These are phyloP conservation scores for Characodon lateralis DNA, from an alignment of 2,797 vertebrate genomes.

Conservation along the genomic window DNA sequence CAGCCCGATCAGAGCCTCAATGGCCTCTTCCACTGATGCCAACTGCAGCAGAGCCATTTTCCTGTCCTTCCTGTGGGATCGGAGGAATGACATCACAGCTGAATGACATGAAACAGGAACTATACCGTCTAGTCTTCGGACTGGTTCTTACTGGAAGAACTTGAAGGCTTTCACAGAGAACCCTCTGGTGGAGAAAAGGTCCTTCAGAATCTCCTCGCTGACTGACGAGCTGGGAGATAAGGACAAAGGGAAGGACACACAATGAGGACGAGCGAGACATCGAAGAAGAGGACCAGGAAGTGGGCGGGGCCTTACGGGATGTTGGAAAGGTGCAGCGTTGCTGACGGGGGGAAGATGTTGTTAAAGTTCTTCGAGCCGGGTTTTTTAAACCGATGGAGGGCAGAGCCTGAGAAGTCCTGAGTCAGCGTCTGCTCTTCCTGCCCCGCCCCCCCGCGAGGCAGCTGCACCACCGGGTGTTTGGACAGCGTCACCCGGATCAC, in stretches of 20 bases:
- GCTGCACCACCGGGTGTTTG: slow-evolving; percentile 86
- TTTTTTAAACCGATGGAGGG: slow-evolving; percentile 92
- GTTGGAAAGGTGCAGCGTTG: slow-evolving; percentile 92
- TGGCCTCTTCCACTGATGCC: slow-evolving; percentile 90
- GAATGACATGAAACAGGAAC: background rate
- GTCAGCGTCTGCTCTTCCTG: slow-evolving; percentile 87
- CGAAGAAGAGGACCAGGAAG: background rate
- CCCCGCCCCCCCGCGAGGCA: slow-evolving; percentile 82
- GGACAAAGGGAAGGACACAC: background rate
- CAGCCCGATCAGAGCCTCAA: slow-evolving; percentile 89
- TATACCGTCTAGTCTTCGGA: background rate
- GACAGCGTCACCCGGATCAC: slow-evolving; percentile 86
- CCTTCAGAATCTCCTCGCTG: slow-evolving; percentile 86
- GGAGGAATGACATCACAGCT: slow-evolving; percentile 34
- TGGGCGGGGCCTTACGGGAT: slow-evolving; percentile 86
- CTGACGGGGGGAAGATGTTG: slow-evolving; percentile 91
- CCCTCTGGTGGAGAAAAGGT: slow-evolving; percentile 85
- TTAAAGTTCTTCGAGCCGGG: slow-evolving; percentile 90
- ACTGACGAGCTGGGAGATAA: slow-evolving; percentile 77
- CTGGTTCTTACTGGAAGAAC: slow-evolving; percentile 90
- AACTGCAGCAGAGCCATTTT: slow-evolving; percentile 93
- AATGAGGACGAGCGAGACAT: background rate
- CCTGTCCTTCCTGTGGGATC: slow-evolving; percentile 83
- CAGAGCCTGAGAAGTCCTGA: slow-evolving; percentile 88
- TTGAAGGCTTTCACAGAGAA: slow-evolving; percentile 90